Base-by-base conservation (phyloP, 2,888 invertebrate species). In the Drosophila siamana region DNA sequence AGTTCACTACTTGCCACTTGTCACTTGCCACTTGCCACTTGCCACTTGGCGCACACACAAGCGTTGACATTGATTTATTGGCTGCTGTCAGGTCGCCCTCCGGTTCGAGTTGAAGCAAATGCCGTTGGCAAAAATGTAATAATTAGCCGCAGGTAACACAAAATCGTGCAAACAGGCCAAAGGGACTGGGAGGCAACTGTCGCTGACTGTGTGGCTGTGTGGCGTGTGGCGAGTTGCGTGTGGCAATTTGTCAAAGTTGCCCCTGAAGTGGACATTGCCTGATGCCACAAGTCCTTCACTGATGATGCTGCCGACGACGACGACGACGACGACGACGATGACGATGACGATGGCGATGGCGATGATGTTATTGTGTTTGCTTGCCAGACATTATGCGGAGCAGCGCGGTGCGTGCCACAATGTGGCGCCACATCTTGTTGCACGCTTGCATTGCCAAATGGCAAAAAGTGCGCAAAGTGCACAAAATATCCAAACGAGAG, bases 31-130 rank as follows among this genome's bases (percentile, higher is more conserved):
- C 36, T 22, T 13, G 11, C n/a, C 40, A 16, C 19, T 36, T 19
- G 16, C 16, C 40, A 22, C 36, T 22, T 13, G 11, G 41, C 41
- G n/a, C 16, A 43, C 36, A 13, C 30, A 33, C 11, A 33, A 47
- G 22, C 41, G 46, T 55, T 66, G 85, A 84, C 85, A 70, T 66
- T 86, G 85, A 86, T 86, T 70, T 70, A 86, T 84, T 79, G 75
- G 64, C 44, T 43, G 51, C 65, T 80, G 85, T 84, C 80, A 71
- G 57, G 48, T 50, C 4, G 71, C 64, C 48, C 24, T 13, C 30
- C 47, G 40, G 15, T n/a, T 24, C 33, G 19, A 38, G 52, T 30
- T 36, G 50, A 5, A 22, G 16, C 1, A 19, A 36, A 36, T 30
- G 61, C 47, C 16, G 15, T 40, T 66, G 68, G 57, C 50, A 77